Percentiles rank a stretch among this genome's conserved stretches.
Evolutionary conservation across 2,888 invertebrate genomes (phyloP).

Genomic region (Noctua pronuba): DNA sequence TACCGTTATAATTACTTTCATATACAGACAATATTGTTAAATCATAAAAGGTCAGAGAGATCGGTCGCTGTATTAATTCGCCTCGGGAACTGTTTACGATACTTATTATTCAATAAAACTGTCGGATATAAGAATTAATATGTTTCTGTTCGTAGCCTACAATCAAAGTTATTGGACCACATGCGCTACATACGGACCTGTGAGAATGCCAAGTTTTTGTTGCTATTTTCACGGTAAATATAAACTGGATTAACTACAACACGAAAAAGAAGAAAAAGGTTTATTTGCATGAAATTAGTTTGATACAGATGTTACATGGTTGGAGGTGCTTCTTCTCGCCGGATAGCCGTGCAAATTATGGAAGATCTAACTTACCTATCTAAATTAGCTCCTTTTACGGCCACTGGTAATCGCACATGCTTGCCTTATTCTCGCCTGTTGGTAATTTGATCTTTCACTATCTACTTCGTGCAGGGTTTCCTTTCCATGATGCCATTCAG

Average conservation of each 20-base stretch:
- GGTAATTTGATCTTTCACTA: conserved; percentile 41
- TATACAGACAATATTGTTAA: conserved; percentile 81
- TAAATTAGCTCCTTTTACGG: conserved; percentile 52
- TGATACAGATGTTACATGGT: conserved; percentile 55
- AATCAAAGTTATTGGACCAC: conserved; percentile 21
- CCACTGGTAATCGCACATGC: conserved; percentile 28
- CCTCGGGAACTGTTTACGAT: conserved; percentile 78
- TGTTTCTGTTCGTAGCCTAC: conserved; percentile 40
- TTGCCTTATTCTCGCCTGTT: conserved; percentile 40
- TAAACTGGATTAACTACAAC: conserved; percentile 29
- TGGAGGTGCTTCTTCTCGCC: conserved; percentile 37
- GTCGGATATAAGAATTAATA: conserved; percentile 73
- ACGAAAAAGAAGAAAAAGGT: conserved; percentile 17
- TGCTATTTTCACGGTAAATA: conserved; percentile 44
- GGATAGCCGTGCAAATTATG: conserved; percentile 58
- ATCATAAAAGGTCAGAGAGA: conserved; percentile 78
- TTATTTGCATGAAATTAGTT: conserved; percentile 61
- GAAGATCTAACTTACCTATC: conserved; percentile 59
- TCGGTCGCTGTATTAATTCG: conserved; percentile 75
- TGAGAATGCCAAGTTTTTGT: conserved; percentile 12
- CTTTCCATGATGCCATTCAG: conserved; percentile 23
- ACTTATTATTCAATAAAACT: conserved; percentile 84
- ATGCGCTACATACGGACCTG: background rate
- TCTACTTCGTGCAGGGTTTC: conserved; percentile 27
- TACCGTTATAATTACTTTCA: conserved; percentile 80